Conservation (phyloP, 2,888 invertebrate species). For the Macrosoma leucophasiata region DNA sequence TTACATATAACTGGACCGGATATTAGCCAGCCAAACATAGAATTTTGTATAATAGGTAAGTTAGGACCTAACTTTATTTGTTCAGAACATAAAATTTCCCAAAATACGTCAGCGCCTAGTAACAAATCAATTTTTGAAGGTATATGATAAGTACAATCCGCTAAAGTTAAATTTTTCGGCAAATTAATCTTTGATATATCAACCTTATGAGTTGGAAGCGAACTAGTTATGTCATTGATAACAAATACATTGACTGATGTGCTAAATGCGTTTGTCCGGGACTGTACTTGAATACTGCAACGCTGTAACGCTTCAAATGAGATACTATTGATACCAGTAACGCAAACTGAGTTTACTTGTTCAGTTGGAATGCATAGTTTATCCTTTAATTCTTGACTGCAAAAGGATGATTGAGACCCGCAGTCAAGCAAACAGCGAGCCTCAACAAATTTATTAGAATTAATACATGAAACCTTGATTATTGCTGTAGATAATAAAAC, state of each 20-base stretch:
- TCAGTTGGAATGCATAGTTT: conserved; percentile 3
- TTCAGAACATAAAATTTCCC: conserved; percentile 9
- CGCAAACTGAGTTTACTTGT: conserved; percentile 2
- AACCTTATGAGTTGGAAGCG: conserved; percentile 1
- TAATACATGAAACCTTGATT: conserved; percentile 4
- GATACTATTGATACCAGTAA: conserved; percentile 10
- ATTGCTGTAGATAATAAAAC: conserved; percentile 11
- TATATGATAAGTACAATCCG: background rate
- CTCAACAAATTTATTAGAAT: conserved; percentile 4
- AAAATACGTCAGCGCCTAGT: conserved; percentile 6
- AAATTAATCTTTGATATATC: conserved; percentile 2
- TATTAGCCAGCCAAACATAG: conserved; percentile 1
- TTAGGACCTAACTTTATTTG: conserved; percentile 17
- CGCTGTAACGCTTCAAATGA: conserved; percentile 7
- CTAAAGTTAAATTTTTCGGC: conserved; percentile 5
- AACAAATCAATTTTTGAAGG: conserved; percentile 7
- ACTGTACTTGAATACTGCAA: conserved; percentile 4
- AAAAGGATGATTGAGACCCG: conserved; percentile 12
- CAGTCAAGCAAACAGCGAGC: conserved; percentile 13
- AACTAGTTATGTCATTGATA: conserved; percentile 3
- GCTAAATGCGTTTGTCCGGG: background rate
- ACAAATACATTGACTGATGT: conserved; percentile 7
- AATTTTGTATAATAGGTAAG: conserved; percentile 10
- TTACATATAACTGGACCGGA: conserved; percentile 2
- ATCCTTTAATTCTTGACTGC: conserved; percentile 3